A percentile compares a stretch with the other conserved stretches of the same genome.
These are phyloP conservation scores for Andrena chrysosceles DNA, from an alignment of 2,888 invertebrate genomes.

Conservation along the genomic window DNA sequence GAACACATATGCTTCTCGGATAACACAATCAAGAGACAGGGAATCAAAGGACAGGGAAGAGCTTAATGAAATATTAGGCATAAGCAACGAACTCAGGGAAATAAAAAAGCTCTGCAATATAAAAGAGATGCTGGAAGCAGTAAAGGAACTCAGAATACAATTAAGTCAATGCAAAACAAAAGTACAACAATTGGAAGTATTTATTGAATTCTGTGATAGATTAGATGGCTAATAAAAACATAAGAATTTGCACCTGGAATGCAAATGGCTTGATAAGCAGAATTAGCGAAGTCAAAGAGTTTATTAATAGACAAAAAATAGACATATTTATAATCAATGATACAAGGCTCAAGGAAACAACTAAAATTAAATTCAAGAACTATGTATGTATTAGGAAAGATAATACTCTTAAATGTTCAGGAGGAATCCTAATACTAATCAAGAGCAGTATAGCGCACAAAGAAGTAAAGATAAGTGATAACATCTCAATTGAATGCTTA, in stretches of 20 bases:
- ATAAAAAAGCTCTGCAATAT: no score
- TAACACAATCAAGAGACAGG: no score
- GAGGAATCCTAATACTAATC: conserved; percentile 61
- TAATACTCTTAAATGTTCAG: conserved; percentile 32
- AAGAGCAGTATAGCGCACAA: conserved; percentile 52
- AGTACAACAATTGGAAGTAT: no score
- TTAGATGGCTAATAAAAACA: no score
- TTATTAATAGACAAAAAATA: conserved; percentile 52
- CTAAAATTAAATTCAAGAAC: conserved; percentile 59
- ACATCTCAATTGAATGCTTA: conserved; percentile 48
- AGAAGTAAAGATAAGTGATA: neutral
- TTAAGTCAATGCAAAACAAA: conserved; percentile 27
- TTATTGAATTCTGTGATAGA: no score
- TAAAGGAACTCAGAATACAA: conserved; percentile 17
- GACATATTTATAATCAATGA: conserved; percentile 58
- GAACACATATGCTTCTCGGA: no score
- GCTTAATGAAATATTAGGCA: no score
- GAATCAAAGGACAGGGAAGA: no score
- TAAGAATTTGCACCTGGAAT: conserved; percentile 46
- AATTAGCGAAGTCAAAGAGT: conserved; percentile 53
- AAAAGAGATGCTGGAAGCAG: no score
- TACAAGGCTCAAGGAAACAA: conserved; percentile 45
- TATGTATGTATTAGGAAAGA: conserved; percentile 57
- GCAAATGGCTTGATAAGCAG: conserved; percentile 57
- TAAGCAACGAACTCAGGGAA: no score